phyloP scores from a whole-genome alignment of 2,797 vertebrate species.

The Australoheros facetus region DNA sequence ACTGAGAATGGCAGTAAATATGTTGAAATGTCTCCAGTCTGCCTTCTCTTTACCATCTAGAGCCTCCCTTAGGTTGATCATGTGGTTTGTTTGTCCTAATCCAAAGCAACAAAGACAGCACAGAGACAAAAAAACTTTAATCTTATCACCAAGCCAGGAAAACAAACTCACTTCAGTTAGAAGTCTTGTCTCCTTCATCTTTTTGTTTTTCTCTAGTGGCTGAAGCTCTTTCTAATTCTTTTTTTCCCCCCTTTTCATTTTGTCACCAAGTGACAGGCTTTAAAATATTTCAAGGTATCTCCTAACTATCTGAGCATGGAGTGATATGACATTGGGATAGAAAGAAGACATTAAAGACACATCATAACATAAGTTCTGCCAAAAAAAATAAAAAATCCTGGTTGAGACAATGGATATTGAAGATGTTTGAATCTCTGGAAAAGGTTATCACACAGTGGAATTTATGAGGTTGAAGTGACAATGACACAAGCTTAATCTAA shows the following conservation, averaged over 20 bases:
- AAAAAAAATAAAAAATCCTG: background rate
- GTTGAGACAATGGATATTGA: background rate
- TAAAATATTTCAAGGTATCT: constrained; percentile 34
- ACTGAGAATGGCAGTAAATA: constrained; percentile 24
- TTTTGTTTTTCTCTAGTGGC: constrained; percentile 12
- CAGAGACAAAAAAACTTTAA: constrained; percentile 49
- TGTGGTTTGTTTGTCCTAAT: constrained; percentile 70
- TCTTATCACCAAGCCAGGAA: constrained; percentile 59
- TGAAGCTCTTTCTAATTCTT: constrained; percentile 20
- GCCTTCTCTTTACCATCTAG: constrained; percentile 43
- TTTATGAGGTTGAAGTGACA: background rate
- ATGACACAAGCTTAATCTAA: background rate
- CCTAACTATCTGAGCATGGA: background rate
- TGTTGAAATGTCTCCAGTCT: constrained; percentile 30
- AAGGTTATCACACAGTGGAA: background rate
- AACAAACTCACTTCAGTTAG: constrained; percentile 63
- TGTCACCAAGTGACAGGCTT: background rate
- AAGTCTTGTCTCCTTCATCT: constrained; percentile 13
- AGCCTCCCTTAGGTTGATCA: constrained; percentile 49
- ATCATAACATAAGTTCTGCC: background rate
- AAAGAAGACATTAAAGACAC: constrained; percentile 35
- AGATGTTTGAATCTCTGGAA: background rate
- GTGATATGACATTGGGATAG: constrained; percentile 2
- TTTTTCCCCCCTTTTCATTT: background rate
- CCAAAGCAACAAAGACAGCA: constrained; percentile 51